Evolutionary conservation across 2,113 vertebrate species (phyloP).

Genomic region (Ivindomyrus marchei): DNA sequence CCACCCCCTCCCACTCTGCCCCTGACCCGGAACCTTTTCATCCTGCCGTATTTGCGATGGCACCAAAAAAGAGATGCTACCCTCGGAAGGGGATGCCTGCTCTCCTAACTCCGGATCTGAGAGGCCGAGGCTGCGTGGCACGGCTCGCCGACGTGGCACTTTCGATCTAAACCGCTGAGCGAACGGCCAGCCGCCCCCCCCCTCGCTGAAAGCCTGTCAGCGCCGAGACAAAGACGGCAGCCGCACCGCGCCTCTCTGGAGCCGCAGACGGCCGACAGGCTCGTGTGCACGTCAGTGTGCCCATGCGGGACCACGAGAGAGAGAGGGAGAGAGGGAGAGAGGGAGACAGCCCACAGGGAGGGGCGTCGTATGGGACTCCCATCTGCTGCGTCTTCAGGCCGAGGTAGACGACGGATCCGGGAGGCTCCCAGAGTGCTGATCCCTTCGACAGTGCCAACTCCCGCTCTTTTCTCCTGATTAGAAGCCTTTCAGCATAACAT

Average conservation of each 20-base stretch:
- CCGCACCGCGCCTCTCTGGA: background rate
- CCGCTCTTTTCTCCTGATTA: background rate
- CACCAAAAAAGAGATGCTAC: background rate
- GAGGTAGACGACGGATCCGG: background rate
- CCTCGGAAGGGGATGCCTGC: background rate
- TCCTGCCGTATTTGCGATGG: background rate
- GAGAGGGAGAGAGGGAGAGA: background rate
- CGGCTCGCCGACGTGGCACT: background rate
- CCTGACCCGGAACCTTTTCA: background rate
- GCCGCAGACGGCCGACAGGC: background rate
- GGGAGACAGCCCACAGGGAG: background rate
- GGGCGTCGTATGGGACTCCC: background rate
- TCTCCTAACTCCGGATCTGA: background rate
- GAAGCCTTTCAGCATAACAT: slow-evolving; percentile 1
- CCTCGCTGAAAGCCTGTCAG: background rate
- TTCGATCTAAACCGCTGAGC: background rate
- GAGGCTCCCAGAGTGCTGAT: background rate
- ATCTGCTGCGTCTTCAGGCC: background rate
- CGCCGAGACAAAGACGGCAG: background rate
- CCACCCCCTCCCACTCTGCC: background rate
- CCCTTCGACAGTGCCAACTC: background rate
- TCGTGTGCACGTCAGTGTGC: background rate
- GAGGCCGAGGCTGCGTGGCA: background rate
- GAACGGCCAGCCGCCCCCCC: background rate
- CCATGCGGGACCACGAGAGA: background rate